Conservation (phyloP, 2,113 vertebrate species). For the Lipophrys pholis region DNA sequence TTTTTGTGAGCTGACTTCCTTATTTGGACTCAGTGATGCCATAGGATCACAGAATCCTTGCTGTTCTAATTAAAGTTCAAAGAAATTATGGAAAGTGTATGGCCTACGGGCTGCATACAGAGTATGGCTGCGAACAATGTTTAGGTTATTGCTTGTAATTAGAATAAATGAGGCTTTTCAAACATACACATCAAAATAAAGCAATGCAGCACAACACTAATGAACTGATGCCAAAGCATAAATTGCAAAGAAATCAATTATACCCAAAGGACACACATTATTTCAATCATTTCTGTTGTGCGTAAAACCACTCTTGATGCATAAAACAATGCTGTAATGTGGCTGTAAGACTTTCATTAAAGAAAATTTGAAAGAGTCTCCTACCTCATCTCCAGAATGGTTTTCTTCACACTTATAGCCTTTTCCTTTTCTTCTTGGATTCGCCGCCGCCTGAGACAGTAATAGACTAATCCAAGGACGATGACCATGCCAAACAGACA, state of each 20-base stretch:
- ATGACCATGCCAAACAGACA: conserved; percentile 99
- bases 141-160: neutral
- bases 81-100: neutral
- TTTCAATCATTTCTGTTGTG: neutral
- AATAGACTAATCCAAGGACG: conserved; percentile 95
- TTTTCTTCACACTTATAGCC: conserved; percentile 96
- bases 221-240: conserved; percentile 4
- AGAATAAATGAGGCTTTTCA: conserved; percentile 8
- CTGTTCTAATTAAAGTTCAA: conserved; percentile 17
- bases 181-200: conserved; percentile 11
- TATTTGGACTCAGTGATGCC: neutral
- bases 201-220: conserved; percentile 16
- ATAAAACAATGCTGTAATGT: neutral
- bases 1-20: neutral
- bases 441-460: conserved; percentile 91
- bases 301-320: neutral
- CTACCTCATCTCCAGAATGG: conserved; percentile 95
- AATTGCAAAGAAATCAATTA: conserved; percentile 17
- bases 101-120: conserved; percentile 5
- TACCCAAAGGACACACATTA: conserved; percentile 4
- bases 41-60: neutral
- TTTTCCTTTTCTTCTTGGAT: conserved; percentile 97
- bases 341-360: conserved; percentile 8
- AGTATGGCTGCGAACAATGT: neutral
- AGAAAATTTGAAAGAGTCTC: neutral